Evolutionary conservation across 2,113 vertebrate species (phyloP).

Genomic region (Aegotheles bennettii): DNA sequence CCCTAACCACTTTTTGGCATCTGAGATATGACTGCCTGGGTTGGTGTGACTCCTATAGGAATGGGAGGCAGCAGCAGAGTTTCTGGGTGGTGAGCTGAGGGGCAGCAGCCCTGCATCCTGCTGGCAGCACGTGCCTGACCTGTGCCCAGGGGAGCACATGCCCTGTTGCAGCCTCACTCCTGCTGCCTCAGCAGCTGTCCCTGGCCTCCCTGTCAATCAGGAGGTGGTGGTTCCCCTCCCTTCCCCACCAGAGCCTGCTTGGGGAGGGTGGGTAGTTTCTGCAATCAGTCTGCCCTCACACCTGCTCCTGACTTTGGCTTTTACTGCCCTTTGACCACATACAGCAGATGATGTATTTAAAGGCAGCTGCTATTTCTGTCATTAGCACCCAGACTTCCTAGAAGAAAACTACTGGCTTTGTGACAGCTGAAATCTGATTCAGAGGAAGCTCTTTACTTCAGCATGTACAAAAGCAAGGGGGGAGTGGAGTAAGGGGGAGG

Average conservation of each 20-base stretch:
- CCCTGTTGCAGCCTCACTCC: background rate
- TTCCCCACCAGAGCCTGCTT: background rate
- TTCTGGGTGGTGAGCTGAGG: background rate
- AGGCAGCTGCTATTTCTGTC: constrained; percentile 20
- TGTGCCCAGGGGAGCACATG: background rate
- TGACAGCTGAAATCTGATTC: constrained; percentile 46
- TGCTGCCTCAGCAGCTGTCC: background rate
- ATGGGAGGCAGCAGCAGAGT: background rate
- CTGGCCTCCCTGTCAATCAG: background rate
- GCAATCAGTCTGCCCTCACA: background rate
- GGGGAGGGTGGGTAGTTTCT: background rate
- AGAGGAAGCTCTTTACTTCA: constrained; percentile 11
- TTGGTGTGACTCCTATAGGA: background rate
- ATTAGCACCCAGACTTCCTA: background rate
- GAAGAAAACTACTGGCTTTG: constrained; percentile 2
- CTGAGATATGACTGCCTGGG: background rate
- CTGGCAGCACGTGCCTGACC: background rate
- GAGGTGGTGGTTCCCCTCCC: background rate
- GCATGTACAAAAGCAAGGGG: background rate
- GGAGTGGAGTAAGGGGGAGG: background rate
- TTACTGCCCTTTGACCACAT: background rate
- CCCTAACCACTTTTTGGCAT: background rate
- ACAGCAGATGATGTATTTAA: background rate
- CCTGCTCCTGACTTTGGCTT: background rate
- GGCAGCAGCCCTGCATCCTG: background rate